A percentile compares a stretch with the other conserved stretches of the same genome.
Conservation (phyloP, 1,140 invertebrate species). For the roundworm (Caenorhabditis elegans) region WBcel235 BX284604.4:6388501-6389000, state of each 20-base stretch:
- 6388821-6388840: conserved; percentile 7
- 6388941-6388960: too few relatives aligned
- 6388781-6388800: background rate
- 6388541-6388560: too few relatives aligned
- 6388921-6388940: background rate
- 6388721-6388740: background rate
- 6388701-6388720: too few relatives aligned
- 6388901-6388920: background rate
- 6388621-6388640: background rate
- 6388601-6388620: too few relatives aligned
- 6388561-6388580: too few relatives aligned
- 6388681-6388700: background rate
- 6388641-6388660: background rate
- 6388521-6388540: too few relatives aligned
- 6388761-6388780: background rate
- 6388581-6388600: too few relatives aligned
- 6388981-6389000: too few relatives aligned
- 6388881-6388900: background rate
- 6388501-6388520: too few relatives aligned
- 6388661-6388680: background rate
- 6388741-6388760: background rate
- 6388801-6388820: conserved; percentile 2
- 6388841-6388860: background rate
- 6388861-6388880: background rate
- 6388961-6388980: too few relatives aligned